A percentile compares a stretch with the other conserved stretches of the same genome.
Evolutionary conservation across 2,113 vertebrate species (phyloP).

Genomic region (Carettochelys insculpta): DNA sequence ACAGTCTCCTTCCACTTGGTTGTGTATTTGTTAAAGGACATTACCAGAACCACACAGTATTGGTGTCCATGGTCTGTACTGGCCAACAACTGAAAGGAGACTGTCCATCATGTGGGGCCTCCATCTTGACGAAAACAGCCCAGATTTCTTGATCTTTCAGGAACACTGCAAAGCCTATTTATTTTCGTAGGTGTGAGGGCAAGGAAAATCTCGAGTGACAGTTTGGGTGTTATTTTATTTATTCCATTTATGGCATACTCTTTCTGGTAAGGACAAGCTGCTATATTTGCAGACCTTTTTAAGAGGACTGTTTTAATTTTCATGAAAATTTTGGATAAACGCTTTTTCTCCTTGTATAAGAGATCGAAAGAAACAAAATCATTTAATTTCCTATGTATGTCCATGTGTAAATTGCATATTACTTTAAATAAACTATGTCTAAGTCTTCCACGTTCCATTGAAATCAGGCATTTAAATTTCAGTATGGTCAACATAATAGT

Average conservation of each 20-base stretch:
- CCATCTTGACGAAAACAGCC: neutral
- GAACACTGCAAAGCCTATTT: neutral
- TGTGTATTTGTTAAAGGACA: neutral
- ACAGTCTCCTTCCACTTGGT: neutral
- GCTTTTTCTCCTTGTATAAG: neutral
- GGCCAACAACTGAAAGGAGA: neutral
- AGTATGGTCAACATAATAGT: neutral
- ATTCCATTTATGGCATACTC: neutral
- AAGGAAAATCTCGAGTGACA: neutral
- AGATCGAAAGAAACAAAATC: neutral
- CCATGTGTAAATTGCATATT: neutral
- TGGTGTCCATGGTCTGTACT: neutral
- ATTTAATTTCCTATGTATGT: neutral
- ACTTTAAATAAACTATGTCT: neutral
- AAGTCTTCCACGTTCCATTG: neutral
- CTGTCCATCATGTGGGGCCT: neutral
- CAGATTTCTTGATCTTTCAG: neutral
- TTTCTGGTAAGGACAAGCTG: neutral
- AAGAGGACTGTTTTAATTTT: neutral
- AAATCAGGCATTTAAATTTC: neutral
- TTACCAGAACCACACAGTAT: neutral
- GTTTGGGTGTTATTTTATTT: neutral
- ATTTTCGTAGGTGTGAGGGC: neutral
- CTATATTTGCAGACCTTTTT: neutral
- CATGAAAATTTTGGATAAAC: neutral